Percentiles rank a stretch among this genome's conserved stretches.
These are phyloP conservation scores for Hyphantria cunea DNA, from an alignment of 1,140 invertebrate species.

Conservation along the genomic window DNA sequence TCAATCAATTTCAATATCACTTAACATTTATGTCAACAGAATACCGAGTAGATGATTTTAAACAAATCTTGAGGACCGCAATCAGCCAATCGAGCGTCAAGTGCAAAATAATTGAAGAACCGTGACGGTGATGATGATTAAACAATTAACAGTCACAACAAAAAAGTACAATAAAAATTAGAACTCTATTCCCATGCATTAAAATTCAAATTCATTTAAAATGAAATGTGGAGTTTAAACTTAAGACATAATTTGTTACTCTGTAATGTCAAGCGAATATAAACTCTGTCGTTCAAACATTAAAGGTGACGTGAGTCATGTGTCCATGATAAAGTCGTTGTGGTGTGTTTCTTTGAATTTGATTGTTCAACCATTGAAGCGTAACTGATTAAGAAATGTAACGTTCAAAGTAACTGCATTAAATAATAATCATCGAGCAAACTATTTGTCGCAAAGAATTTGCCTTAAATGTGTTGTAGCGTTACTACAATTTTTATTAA, in stretches of 20 bases:
- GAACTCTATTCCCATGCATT: background rate
- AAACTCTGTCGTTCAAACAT: background rate
- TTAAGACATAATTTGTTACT: background rate
- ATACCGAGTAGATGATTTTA: background rate
- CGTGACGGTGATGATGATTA: conserved; percentile 7
- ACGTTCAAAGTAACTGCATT: conserved; percentile 1
- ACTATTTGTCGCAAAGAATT: background rate
- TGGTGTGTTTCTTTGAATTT: conserved; percentile 4
- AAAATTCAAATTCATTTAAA: conserved; percentile 1
- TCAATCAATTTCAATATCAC: background rate
- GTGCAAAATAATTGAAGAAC: conserved; percentile 22
- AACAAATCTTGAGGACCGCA: conserved; percentile 1
- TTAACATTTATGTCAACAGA: background rate
- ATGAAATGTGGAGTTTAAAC: conserved; percentile 3
- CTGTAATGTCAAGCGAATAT: background rate
- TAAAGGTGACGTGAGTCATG: background rate
- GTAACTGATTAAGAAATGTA: conserved; percentile 16
- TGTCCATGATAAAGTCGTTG: background rate
- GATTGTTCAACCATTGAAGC: conserved; percentile 12
- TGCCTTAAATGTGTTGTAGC: background rate
- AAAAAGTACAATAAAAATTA: background rate
- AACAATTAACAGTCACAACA: conserved; percentile 9
- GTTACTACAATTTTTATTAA: too few relatives aligned
- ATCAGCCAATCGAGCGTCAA: conserved; percentile 10
- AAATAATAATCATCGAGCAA: background rate